A percentile compares a stretch with the other conserved stretches of the same genome.
phyloP scores from a whole-genome alignment of 2,888 invertebrate genomes.

The Dendrolimus pini region DNA sequence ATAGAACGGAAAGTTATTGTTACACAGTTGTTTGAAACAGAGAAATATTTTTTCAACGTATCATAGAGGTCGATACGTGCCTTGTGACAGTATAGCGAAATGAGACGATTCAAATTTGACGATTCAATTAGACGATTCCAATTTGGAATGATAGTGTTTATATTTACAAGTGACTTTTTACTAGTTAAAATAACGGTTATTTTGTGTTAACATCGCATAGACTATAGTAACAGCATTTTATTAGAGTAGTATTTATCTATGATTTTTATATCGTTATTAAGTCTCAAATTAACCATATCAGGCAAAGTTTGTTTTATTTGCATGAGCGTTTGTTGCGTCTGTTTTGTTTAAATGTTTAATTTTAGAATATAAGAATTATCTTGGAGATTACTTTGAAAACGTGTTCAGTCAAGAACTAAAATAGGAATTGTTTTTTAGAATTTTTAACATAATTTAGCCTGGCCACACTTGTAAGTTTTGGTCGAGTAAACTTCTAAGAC shows the following conservation, averaged over 20 bases:
- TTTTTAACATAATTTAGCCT: too few relatives aligned
- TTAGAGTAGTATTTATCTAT: slow-evolving; percentile 42
- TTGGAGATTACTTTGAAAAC: neutral
- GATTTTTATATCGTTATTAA: slow-evolving; percentile 27
- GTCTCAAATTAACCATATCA: slow-evolving; percentile 60
- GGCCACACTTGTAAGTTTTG: too few relatives aligned
- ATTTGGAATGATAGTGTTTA: slow-evolving; percentile 25
- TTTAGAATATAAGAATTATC: slow-evolving; percentile 3
- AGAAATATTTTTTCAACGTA: slow-evolving; percentile 69
- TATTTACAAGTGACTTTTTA: slow-evolving; percentile 17
- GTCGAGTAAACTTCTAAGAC: too few relatives aligned
- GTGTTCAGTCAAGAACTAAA: too few relatives aligned
- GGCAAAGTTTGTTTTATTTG: slow-evolving; percentile 31
- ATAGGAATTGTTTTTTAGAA: too few relatives aligned
- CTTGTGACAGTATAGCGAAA: slow-evolving; percentile 49
- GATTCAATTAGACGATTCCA: slow-evolving; percentile 19
- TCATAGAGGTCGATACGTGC: slow-evolving; percentile 61
- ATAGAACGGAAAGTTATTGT: slow-evolving; percentile 22
- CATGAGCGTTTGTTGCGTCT: slow-evolving; percentile 14
- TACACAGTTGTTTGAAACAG: slow-evolving; percentile 42
- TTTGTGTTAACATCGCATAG: slow-evolving; percentile 41
- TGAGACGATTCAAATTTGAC: slow-evolving; percentile 24
- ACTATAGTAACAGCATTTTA: slow-evolving; percentile 61
- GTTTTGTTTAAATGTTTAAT: neutral
- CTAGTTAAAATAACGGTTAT: slow-evolving; percentile 9